Percentiles rank a stretch among this genome's conserved stretches.
phyloP scores from a whole-genome alignment of 1,140 invertebrate species.

The Babylonia areolata region DNA sequence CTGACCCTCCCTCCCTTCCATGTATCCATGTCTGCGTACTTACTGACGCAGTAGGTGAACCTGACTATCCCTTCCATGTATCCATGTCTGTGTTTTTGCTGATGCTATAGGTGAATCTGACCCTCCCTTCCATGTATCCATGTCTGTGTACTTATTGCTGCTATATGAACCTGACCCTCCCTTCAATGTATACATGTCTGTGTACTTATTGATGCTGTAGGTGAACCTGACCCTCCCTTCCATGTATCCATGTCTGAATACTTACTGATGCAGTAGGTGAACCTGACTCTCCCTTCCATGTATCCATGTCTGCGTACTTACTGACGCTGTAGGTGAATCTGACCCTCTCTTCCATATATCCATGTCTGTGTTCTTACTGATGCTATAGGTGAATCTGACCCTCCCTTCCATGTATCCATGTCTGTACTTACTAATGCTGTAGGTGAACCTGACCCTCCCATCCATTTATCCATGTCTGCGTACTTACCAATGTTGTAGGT shows the following conservation, averaged over 20 bases:
- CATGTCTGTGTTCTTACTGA: conserved; percentile 42
- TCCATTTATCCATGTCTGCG: too few relatives aligned
- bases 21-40: conserved; percentile 29
- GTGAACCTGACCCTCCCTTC: conserved; percentile 29
- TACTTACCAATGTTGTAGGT: conserved; percentile 46
- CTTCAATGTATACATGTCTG: too few relatives aligned
- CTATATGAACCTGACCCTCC: conserved; percentile 14
- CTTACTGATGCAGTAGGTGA: conserved; percentile 47
- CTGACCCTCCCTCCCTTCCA: background rate
- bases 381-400: conserved; percentile 40
- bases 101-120: conserved; percentile 42
- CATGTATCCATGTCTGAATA: conserved; percentile 5
- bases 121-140: too few relatives aligned
- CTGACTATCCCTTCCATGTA: background rate
- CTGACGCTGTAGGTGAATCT: conserved; percentile 46
- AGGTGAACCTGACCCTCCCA: conserved; percentile 28
- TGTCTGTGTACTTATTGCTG: conserved; percentile 43
- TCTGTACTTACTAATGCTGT: conserved; percentile 47
- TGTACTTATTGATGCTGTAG: conserved; percentile 47
- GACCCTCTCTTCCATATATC: too few relatives aligned
- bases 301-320: conserved; percentile 34
- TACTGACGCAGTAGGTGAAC: conserved; percentile 46
- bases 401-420: too few relatives aligned
- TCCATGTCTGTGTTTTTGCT: conserved; percentile 39
- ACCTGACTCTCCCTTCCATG: conserved; percentile 18